Percentiles rank a stretch among this genome's conserved stretches.
phyloP scores from a whole-genome alignment of 2,113 vertebrate genomes.

The Labeo rohita region DNA sequence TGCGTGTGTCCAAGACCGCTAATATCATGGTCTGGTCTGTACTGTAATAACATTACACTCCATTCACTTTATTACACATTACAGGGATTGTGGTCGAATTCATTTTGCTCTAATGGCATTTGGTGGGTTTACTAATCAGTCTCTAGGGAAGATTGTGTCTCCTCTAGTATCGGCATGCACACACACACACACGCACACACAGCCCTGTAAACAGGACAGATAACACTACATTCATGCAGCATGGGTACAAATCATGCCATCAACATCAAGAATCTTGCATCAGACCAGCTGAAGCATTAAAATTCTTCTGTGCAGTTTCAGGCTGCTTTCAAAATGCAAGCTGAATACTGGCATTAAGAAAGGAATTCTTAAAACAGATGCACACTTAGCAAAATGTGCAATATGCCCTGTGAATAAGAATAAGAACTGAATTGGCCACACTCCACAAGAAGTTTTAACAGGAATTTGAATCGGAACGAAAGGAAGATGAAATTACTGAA shows the following conservation, averaged over 20 bases:
- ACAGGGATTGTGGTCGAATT: slow-evolving; percentile 63
- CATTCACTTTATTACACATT: slow-evolving; percentile 72
- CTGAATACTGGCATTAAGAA: background rate
- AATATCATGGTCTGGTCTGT: slow-evolving; percentile 63
- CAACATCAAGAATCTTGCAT: slow-evolving; percentile 1
- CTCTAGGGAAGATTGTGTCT: slow-evolving; percentile 54
- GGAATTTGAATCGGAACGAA: too few relatives aligned
- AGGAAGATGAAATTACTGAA: too few relatives aligned
- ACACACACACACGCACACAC: slow-evolving; percentile 9
- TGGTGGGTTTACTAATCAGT: slow-evolving; percentile 72
- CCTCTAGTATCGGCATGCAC: slow-evolving; percentile 37
- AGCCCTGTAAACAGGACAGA: slow-evolving; percentile 22
- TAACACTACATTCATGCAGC: background rate
- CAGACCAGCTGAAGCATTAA: background rate
- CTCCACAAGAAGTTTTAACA: too few relatives aligned
- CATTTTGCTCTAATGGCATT: slow-evolving; percentile 74
- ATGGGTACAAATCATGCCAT: background rate
- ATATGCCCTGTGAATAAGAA: background rate
- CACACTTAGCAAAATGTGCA: background rate
- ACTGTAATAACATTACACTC: slow-evolving; percentile 68
- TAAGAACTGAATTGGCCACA: too few relatives aligned
- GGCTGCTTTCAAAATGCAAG: background rate
- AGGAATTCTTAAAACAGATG: background rate
- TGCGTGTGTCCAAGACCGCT: slow-evolving; percentile 50
- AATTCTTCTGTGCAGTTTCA: background rate